Percentiles rank a stretch among this genome's conserved stretches.
Evolutionary conservation across 2,888 invertebrate species (phyloP).

Genomic region (Penaeus monodon): DNA sequence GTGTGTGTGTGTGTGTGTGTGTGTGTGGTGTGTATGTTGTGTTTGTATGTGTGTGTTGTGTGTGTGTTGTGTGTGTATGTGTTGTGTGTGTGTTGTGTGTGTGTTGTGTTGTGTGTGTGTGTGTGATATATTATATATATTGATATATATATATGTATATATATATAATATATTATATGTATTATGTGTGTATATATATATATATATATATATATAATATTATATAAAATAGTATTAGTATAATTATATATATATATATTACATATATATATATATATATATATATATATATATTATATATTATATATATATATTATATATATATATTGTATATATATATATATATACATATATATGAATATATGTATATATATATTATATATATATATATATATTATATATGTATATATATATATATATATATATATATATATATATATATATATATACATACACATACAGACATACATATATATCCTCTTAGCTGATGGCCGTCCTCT

Average conservation of each 20-base stretch:
- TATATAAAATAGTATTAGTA: too few relatives aligned
- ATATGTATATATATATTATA: slow-evolving; percentile 11
- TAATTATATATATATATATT: slow-evolving; percentile 13
- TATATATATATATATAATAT: slow-evolving; percentile 3
- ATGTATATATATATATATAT: slow-evolving; percentile 24
- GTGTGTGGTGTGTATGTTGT: slow-evolving; percentile 16
- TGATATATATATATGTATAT: slow-evolving; percentile 9
- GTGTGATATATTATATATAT: slow-evolving; percentile 21
- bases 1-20: background rate
- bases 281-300: background rate
- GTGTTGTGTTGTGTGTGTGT: slow-evolving; percentile 18
- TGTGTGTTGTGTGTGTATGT: slow-evolving; percentile 10
- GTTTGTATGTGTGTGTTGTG: slow-evolving; percentile 24
- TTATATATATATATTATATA: background rate
- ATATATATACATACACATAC: slow-evolving; percentile 11
- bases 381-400: background rate
- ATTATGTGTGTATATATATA: background rate
- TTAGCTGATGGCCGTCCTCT: too few relatives aligned
- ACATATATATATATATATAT: slow-evolving; percentile 12
- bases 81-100: slow-evolving; percentile 3
- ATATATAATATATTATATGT: slow-evolving; percentile 12
- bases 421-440: slow-evolving; percentile 24
- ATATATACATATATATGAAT: background rate
- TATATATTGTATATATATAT: background rate
- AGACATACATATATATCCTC: background rate